Conservation (phyloP, 2,797 vertebrate genomes). For the Austrolebias charrua region DNA sequence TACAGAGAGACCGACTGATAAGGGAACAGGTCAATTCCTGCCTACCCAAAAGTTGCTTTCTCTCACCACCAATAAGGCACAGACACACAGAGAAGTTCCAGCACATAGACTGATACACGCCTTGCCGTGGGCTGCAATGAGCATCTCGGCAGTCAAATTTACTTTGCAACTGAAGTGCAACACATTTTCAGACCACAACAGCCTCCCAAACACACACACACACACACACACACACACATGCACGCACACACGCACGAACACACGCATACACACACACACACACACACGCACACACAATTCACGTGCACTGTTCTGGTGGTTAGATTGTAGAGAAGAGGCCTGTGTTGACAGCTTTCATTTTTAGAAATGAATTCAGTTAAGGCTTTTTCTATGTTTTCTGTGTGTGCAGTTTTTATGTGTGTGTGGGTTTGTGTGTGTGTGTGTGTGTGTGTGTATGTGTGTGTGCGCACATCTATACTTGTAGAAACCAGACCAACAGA, state of each 20-base stretch:
- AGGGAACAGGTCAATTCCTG: constrained; percentile 66
- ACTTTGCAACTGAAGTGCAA: constrained; percentile 61
- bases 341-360: constrained; percentile 56
- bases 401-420: neutral
- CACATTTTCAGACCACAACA: constrained; percentile 68
- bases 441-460: constrained; percentile 6
- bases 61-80: constrained; percentile 51
- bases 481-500: constrained; percentile 64
- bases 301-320: constrained; percentile 42
- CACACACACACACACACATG: constrained; percentile 11
- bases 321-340: constrained; percentile 47
- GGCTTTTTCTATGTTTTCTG: constrained; percentile 28
- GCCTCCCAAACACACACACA: constrained; percentile 24
- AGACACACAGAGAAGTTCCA: constrained; percentile 17
- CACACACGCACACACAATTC: constrained; percentile 16
- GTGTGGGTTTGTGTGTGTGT: constrained; percentile 6
- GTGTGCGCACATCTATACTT: constrained; percentile 19
- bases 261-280: constrained; percentile 14
- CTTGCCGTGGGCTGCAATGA: constrained; percentile 62
- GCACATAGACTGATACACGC: constrained; percentile 27
- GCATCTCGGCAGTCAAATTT: constrained; percentile 66
- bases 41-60: constrained; percentile 62
- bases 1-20: no score
- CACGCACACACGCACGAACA: no score
- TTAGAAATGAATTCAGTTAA: constrained; percentile 48